Percentiles rank a stretch among this genome's conserved stretches.
Conservation (phyloP, 1,140 invertebrate genomes). For the Centruroides sculpturatus region DNA sequence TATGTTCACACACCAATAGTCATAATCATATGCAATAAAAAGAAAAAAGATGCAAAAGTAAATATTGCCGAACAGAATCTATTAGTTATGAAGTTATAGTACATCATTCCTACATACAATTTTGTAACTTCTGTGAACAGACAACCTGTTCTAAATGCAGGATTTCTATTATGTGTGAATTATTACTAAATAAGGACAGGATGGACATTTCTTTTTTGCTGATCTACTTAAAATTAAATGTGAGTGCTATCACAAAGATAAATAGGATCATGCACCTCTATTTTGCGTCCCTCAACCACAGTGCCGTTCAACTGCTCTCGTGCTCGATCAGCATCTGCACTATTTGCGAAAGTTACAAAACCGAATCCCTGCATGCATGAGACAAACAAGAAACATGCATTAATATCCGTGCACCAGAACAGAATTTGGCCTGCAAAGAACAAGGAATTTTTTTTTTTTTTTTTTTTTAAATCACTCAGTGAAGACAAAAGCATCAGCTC, state of each 20-base stretch:
- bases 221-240: conserved; percentile 3
- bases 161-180: background rate
- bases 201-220: conserved; percentile 14
- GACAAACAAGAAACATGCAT: no score
- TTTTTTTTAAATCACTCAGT: conserved; percentile 9
- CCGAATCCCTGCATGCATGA: conserved; percentile 69
- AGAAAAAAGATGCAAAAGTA: conserved; percentile 9
- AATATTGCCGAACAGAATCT: conserved; percentile 7
- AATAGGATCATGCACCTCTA: conserved; percentile 62
- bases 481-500: conserved; percentile 9
- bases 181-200: background rate
- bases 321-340: conserved; percentile 98
- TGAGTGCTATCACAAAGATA: conserved; percentile 8
- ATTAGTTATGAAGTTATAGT: background rate
- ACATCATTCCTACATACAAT: background rate
- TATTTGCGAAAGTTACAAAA: conserved; percentile 99
- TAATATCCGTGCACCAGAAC: conserved; percentile 14
- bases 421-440: conserved; percentile 9
- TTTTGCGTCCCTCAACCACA: conserved; percentile 99
- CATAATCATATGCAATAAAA: background rate
- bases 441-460: conserved; percentile 5
- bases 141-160: background rate
- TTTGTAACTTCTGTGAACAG: background rate
- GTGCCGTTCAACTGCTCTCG: conserved; percentile 99
- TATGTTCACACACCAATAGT: conserved; percentile 3